A percentile compares a stretch with the other conserved stretches of the same genome.
Conservation (phyloP, 2,888 invertebrate genomes). For the Gasteruption jaculator region DNA sequence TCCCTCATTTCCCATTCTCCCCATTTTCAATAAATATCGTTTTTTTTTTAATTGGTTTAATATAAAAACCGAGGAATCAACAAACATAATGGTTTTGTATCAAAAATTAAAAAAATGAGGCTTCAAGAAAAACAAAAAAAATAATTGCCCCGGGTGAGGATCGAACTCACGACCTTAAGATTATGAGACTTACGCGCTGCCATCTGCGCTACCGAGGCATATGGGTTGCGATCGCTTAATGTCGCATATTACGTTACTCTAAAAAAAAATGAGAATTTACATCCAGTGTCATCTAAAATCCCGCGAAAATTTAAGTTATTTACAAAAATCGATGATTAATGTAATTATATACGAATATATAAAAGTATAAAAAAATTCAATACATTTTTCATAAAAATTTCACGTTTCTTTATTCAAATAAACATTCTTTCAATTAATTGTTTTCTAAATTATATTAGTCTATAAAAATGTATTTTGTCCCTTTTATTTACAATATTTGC, state of each 20-base stretch:
- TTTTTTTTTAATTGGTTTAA: background rate
- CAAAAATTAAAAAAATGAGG: no score
- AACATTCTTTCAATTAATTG: constrained; percentile 11
- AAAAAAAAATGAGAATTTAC: no score
- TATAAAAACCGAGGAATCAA: background rate
- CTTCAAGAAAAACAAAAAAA: constrained; percentile 38
- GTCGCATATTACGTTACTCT: no score
- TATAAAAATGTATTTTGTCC: background rate
- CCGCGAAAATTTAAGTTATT: no score
- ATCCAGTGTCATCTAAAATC: no score
- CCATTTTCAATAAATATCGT: no score
- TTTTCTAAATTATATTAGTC: background rate
- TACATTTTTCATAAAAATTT: constrained; percentile 17
- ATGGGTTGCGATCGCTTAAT: no score
- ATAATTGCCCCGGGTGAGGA: constrained; percentile 80
- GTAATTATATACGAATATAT: no score
- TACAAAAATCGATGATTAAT: no score
- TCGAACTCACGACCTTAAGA: constrained; percentile 89
- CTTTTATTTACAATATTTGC: background rate
- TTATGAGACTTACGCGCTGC: constrained; percentile 50
- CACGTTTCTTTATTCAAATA: constrained; percentile 5
- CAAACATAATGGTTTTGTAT: no score
- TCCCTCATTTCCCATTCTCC: no score
- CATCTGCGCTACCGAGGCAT: constrained; percentile 47
- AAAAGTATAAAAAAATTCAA: constrained; percentile 5